Conservation (phyloP, 2,888 invertebrate genomes). For the Steinernema carpocapsae region DNA sequence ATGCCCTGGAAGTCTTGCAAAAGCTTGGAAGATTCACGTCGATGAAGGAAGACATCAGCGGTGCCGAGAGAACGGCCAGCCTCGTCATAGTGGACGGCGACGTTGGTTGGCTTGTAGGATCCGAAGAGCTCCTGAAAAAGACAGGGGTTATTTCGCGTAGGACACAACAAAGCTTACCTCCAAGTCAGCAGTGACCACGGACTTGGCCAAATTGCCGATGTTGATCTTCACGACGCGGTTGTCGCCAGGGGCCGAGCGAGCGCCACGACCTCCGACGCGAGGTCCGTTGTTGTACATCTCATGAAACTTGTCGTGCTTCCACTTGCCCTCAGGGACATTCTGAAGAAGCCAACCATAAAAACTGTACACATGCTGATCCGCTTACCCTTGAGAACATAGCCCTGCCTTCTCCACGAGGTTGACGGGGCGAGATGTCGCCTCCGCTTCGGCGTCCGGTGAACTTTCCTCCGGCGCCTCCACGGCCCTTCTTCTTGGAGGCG, state of each 20-base stretch:
- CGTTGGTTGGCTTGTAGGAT: conserved; percentile 39
- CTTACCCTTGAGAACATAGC: conserved; percentile 31
- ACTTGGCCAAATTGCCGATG: conserved; percentile 35
- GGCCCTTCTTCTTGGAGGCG: conserved; percentile 21
- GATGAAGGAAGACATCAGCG: conserved; percentile 37
- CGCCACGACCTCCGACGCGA: conserved; percentile 10
- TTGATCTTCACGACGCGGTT: conserved; percentile 35
- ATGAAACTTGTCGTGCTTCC: conserved; percentile 40
- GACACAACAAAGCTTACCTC: conserved; percentile 13
- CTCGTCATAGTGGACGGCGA: conserved; percentile 37
- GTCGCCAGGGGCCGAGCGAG: conserved; percentile 5
- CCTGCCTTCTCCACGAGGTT: background rate
- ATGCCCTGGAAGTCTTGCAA: conserved; percentile 27
- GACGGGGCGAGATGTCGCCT: background rate
- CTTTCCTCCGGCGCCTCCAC: conserved; percentile 31
- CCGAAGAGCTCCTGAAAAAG: conserved; percentile 37
- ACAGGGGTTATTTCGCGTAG: background rate
- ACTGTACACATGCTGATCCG: background rate
- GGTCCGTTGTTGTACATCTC: conserved; percentile 35
- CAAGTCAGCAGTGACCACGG: conserved; percentile 36
- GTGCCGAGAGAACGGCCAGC: conserved; percentile 37
- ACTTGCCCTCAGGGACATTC: conserved; percentile 31
- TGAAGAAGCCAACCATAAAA: conserved; percentile 9
- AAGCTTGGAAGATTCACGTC: conserved; percentile 31
- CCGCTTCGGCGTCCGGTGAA: conserved; percentile 19